Base-by-base conservation (phyloP, 2,888 invertebrate genomes). In the Steinernema hermaphroditum region DNA sequence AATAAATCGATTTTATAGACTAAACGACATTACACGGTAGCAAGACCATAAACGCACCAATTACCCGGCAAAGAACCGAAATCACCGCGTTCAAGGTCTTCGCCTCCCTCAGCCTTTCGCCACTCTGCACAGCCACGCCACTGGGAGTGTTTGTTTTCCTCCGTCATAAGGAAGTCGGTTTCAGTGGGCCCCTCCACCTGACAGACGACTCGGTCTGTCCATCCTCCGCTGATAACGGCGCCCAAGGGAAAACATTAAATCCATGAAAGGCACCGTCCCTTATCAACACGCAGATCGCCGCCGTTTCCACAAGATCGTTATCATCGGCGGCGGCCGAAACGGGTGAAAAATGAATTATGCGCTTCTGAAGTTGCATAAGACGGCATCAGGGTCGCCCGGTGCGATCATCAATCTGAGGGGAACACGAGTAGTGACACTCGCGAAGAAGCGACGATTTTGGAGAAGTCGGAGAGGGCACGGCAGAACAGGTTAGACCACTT, bases 371-470 rank as follows among this genome's bases (percentile, higher is more conserved):
- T 46, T 16, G 9, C 6, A 46, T 6, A 19, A 46, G 54, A 6
- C 37, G 22, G 27, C 54, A 54, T 46, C 9, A 22, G 54, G 6
- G n/a, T n/a, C 37, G 4, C 6, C 37, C 37, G 37, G 12, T 8
- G 37, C 27, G 54, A 54, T 27, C 54, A 54, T 54, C 54, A 54
- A 54, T 54, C 19, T 54, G 6, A 6, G 24, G 54, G 27, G 54
- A 54, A 54, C 54, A 54, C 27, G 27, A 54, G 54, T 19, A 27
- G 54, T 54, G 54, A 54, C 54, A 54, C 54, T 22, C 19, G 19
- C 46, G 46, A 4, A n/a, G 46, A 46, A 46, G 27, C 9, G 54
- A 54, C 54, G 54, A 54, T 54, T 54, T 54, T 27, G 54, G 54
- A 46, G 54, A 54, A 27, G 22, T 27, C 24, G 27, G 54, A 37